phyloP scores from a whole-genome alignment of 2,797 vertebrate species.

The Glossophaga mutica region DNA sequence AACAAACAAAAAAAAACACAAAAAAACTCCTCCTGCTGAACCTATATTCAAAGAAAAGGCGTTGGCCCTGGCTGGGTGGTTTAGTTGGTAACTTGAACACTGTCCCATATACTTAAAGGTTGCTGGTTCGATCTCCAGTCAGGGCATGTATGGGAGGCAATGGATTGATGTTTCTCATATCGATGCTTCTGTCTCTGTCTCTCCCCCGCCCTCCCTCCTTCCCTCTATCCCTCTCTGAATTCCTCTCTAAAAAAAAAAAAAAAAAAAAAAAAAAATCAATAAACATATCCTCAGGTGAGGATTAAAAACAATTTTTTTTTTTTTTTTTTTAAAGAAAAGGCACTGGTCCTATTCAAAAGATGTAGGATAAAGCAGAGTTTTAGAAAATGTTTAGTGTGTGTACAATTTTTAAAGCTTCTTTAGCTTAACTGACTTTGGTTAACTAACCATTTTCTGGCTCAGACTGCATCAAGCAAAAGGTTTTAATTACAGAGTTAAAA shows the following conservation, averaged over 20 bases:
- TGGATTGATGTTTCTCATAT: neutral
- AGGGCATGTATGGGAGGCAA: neutral
- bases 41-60: neutral
- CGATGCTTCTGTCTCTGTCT: neutral
- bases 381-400: neutral
- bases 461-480: neutral
- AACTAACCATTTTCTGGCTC: neutral
- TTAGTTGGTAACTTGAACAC: neutral
- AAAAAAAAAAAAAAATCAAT: neutral
- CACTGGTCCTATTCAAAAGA: neutral
- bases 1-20: no score
- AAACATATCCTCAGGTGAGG: neutral
- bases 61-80: neutral
- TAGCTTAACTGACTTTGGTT: conserved; percentile 1
- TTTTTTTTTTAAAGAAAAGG: neutral
- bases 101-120: neutral
- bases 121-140: neutral
- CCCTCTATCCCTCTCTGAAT: neutral
- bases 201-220: neutral
- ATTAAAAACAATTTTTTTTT: neutral
- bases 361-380: neutral
- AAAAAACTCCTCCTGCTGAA: neutral
- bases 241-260: no score
- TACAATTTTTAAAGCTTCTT: conserved; percentile 19
- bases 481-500: conserved; percentile 18